Conservation (phyloP, 2,888 invertebrate species). For the Lottia gigantea region DNA sequence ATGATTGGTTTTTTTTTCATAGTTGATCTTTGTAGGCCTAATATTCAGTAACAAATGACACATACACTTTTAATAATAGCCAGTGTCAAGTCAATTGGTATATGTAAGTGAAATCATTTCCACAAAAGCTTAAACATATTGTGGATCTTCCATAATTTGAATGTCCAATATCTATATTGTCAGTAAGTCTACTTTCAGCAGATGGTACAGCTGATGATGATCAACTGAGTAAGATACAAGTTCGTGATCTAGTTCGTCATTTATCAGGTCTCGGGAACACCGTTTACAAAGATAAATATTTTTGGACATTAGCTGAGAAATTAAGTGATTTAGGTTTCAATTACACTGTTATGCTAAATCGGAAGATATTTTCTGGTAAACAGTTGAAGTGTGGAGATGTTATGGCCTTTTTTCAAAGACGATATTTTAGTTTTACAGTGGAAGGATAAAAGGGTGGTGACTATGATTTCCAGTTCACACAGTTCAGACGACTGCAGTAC, state of each 20-base stretch:
- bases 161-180: no score
- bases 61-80: no score
- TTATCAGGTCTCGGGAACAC: not conserved
- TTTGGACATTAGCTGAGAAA: not conserved
- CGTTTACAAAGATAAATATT: not conserved
- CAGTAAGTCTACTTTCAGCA: no score
- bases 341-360: not conserved
- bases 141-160: no score
- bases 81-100: no score
- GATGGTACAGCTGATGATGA: no score
- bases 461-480: not conserved
- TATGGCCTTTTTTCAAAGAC: not conserved
- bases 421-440: not conserved
- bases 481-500: not conserved
- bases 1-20: no score
- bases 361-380: not conserved
- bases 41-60: no score
- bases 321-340: not conserved
- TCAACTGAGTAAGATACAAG: no score
- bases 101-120: no score
- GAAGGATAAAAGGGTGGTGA: not conserved
- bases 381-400: not conserved
- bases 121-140: no score
- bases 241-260: not conserved
- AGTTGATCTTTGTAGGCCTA: no score